These are phyloP conservation scores for Takifugu flavidus DNA, from an alignment of 2,113 vertebrate species.

Conservation along the genomic window DNA sequence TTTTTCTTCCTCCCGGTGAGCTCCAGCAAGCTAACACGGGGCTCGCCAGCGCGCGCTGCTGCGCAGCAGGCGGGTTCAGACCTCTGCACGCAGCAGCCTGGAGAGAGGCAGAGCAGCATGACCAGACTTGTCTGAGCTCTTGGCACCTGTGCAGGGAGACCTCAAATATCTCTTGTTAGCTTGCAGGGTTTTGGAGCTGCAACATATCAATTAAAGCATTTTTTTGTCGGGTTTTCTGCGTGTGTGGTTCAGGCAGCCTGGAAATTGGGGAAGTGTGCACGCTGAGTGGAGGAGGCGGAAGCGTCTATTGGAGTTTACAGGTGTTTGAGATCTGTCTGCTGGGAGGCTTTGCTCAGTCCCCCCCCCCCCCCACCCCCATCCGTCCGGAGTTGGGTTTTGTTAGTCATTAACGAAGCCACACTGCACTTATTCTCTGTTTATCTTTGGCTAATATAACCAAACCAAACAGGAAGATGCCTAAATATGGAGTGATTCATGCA, in stretches of 20 bases:
- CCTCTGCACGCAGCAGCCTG: slow-evolving; percentile 54
- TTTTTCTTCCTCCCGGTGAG: slow-evolving; percentile 31
- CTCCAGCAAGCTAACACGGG: slow-evolving; percentile 32
- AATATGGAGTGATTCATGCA: too few species aligned
- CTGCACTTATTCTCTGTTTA: too few species aligned
- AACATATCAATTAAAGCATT: not conserved
- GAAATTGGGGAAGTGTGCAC: not conserved
- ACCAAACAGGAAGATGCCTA: too few species aligned
- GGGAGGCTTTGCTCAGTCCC: too few species aligned
- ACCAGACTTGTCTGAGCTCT: slow-evolving; percentile 64
- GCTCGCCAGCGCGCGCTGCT: slow-evolving; percentile 28
- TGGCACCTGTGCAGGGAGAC: slow-evolving; percentile 22
- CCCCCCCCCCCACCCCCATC: too few species aligned
- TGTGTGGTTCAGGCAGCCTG: slow-evolving; percentile 4
- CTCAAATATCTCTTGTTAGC: slow-evolving; percentile 38
- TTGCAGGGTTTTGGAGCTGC: slow-evolving; percentile 5
- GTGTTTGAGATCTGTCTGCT: too few species aligned
- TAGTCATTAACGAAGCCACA: too few species aligned
- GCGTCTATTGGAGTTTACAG: too few species aligned
- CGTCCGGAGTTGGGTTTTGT: too few species aligned
- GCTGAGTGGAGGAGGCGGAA: too few species aligned
- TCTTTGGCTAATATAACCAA: too few species aligned
- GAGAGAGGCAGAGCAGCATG: slow-evolving; percentile 60
- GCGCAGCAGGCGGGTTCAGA: slow-evolving; percentile 66
- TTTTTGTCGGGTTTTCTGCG: not conserved